Evolutionary conservation across 2,888 invertebrate species (phyloP), one percentile per base, ranked within the genome.

Genomic region (Euspilapteryx auroguttella): DNA sequence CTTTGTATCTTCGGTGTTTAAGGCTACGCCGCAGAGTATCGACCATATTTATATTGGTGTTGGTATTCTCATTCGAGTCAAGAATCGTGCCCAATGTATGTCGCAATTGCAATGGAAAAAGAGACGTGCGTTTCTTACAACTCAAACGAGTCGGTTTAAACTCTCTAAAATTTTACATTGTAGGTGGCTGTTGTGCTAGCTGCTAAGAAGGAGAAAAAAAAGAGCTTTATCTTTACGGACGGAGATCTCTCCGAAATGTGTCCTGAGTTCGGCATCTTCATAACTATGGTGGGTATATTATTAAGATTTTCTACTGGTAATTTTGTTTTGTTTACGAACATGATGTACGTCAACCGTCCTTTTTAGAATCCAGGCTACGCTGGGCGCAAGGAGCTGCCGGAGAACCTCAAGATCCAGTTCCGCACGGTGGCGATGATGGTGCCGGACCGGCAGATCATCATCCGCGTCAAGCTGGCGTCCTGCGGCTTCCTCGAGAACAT

Each of bases 351-450:
- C n/a, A n/a, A n/a, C n/a, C n/a, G n/a, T n/a, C n/a, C n/a, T n/a
- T n/a, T 17, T 6, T 51, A 95, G 95, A 97, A 97, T 78, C 96
- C 96, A 10, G 96, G 96, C 1, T 97, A 97, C 53, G 96, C 96
- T 14, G 96, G 96, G 1, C 83, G 97, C 31, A 96, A 96, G 48
- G 96, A 96, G 55, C 62, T 97, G 26, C 97, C 97, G 0, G 97
- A 97, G 69, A 97, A 97, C 68, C 77, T 97, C 39, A 97, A 97
- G 78, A 94, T 97, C 44, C 96, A 97, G 64, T 97, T 97, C 64
- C 85, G 97, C 30, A 95, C 95, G 0, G 96, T 97, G 0, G 94
- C 97, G 23, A 97, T 97, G 97, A 96, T 97, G 96, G 96, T 97
- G 10, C 96, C 97, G 0, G 97, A 97, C 58, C 76, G 96, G 33